Evolutionary conservation across 2,113 vertebrate genomes (phyloP).

Genomic region (Parotia lawesii): DNA sequence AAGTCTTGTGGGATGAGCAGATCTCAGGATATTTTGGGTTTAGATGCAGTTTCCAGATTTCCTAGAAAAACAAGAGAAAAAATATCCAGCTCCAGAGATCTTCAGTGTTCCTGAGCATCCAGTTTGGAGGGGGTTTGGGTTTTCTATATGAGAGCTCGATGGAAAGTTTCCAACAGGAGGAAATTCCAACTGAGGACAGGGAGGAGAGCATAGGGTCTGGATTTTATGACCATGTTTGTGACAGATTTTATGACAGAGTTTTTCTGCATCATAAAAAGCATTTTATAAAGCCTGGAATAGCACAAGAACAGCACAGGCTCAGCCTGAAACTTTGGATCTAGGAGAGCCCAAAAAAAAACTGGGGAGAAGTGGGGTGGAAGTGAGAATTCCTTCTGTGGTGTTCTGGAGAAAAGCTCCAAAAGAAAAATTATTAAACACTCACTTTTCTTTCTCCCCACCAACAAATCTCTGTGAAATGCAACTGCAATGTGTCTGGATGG

Average conservation of each 20-base stretch:
- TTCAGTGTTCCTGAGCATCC: background rate
- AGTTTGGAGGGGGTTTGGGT: background rate
- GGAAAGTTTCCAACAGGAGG: slow-evolving; percentile 42
- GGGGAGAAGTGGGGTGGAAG: background rate
- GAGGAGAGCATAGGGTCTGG: background rate
- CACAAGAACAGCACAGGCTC: background rate
- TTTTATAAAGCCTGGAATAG: background rate
- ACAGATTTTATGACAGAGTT: slow-evolving; percentile 18
- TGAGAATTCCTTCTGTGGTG: background rate
- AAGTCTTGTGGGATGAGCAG: background rate
- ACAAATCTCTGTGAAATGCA: slow-evolving; percentile 4
- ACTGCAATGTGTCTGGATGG: slow-evolving; percentile 18
- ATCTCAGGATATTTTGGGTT: background rate
- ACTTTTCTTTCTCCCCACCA: background rate
- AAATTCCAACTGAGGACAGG: slow-evolving; percentile 1
- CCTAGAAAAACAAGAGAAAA: background rate
- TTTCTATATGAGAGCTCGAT: background rate
- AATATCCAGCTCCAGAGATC: background rate
- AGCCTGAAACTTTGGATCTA: background rate
- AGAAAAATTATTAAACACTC: background rate
- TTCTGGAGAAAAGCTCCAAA: background rate
- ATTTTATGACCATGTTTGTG: slow-evolving; percentile 37
- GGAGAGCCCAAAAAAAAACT: background rate
- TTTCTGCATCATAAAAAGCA: slow-evolving; percentile 2
- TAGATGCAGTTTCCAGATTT: background rate